Percentiles rank a stretch among this genome's conserved stretches.
phyloP scores from a whole-genome alignment of 2,113 vertebrate genomes.

The Diadophis punctatus region DNA sequence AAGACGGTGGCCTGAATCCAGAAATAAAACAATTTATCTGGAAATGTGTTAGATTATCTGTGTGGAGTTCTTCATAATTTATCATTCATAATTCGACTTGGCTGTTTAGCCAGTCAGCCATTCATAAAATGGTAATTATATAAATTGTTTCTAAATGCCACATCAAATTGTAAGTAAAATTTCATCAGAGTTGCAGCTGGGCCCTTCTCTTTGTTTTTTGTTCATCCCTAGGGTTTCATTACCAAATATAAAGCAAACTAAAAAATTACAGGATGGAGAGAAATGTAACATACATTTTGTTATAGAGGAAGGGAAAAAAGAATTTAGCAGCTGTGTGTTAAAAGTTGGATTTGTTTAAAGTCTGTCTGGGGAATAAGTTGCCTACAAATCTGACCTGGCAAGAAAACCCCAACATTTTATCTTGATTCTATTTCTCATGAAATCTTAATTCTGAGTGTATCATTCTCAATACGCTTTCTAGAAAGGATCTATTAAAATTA shows the following conservation, averaged over 20 bases:
- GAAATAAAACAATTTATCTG: background rate
- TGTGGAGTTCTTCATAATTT: background rate
- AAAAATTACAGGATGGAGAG: background rate
- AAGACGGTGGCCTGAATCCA: background rate
- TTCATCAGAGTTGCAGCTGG: background rate
- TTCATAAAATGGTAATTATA: background rate
- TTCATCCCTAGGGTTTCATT: background rate
- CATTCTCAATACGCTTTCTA: background rate
- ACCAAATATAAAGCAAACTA: background rate
- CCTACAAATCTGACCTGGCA: background rate
- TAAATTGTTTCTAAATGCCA: background rate
- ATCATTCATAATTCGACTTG: background rate
- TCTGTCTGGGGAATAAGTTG: background rate
- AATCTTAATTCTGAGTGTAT: conserved; percentile 15
- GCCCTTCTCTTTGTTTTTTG: background rate
- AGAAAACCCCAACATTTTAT: background rate
- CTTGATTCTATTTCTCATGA: background rate
- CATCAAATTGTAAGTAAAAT: background rate
- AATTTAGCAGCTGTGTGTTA: background rate
- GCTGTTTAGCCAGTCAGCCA: background rate
- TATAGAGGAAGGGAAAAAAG: background rate
- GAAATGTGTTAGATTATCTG: background rate
- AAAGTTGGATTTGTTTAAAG: background rate
- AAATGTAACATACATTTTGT: background rate
- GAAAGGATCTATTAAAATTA: conserved; percentile 6